phyloP scores from a whole-genome alignment of 2,113 vertebrate species.

The Spermophilus dauricus region DNA sequence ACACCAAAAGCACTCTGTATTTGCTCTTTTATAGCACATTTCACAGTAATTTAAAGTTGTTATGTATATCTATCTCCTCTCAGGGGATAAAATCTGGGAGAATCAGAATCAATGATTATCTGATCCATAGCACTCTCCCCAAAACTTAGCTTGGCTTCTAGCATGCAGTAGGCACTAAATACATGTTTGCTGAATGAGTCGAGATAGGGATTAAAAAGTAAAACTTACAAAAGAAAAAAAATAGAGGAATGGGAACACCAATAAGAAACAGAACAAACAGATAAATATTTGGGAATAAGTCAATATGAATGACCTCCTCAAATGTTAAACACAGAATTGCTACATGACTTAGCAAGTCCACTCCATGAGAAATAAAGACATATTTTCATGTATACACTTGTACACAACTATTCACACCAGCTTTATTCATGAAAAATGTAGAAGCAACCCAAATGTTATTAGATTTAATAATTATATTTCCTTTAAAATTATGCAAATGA shows the following conservation, averaged over 20 bases:
- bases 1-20: not conserved
- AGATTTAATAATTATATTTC: too few relatives aligned
- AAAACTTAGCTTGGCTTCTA: not conserved
- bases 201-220: not conserved
- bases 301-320: not conserved
- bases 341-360: not conserved
- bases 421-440: not conserved
- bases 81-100: not conserved
- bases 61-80: not conserved
- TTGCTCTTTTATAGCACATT: not conserved
- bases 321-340: not conserved
- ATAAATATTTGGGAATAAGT: not conserved
- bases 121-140: not conserved
- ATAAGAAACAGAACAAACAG: conserved; percentile 19
- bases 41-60: not conserved
- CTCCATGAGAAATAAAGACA: not conserved
- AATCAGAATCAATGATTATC: not conserved
- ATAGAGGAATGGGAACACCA: not conserved
- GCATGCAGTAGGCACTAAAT: not conserved
- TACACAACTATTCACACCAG: not conserved
- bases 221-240: not conserved
- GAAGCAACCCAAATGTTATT: not conserved
- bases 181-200: not conserved
- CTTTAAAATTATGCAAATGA: too few relatives aligned
- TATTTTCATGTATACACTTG: not conserved